Evolutionary conservation across 2,113 vertebrate species (phyloP).

Genomic region (Polyodon spathula): DNA sequence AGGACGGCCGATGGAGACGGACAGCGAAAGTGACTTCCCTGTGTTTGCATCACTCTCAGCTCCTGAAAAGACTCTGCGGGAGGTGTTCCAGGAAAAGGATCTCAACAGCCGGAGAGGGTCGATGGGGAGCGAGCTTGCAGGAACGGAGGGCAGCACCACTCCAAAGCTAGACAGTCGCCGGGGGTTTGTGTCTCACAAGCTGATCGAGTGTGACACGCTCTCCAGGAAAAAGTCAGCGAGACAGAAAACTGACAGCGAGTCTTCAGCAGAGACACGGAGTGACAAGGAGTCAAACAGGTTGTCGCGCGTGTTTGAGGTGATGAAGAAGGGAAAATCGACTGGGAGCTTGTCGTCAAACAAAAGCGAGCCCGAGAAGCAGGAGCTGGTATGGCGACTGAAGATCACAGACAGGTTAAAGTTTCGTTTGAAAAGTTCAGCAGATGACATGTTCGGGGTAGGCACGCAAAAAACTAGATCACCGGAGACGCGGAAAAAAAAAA

Average conservation of each 20-base stretch:
- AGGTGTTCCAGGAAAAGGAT: conserved; percentile 23
- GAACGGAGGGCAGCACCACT: conserved; percentile 52
- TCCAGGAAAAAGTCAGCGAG: conserved; percentile 71
- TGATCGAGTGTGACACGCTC: conserved; percentile 79
- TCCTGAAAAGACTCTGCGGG: conserved; percentile 37
- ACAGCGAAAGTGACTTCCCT: conserved; percentile 85
- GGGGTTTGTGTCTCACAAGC: conserved; percentile 74
- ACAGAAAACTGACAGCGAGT: conserved; percentile 76
- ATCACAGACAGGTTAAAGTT: conserved; percentile 82
- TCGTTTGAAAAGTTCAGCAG: conserved; percentile 69
- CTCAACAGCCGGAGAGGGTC: conserved; percentile 48
- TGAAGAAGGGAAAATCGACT: conserved; percentile 78
- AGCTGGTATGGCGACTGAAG: conserved; percentile 76
- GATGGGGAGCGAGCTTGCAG: conserved; percentile 45
- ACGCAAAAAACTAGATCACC: conserved; percentile 49
- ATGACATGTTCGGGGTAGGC: conserved; percentile 85
- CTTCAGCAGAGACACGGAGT: conserved; percentile 54
- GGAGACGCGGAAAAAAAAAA: conserved; percentile 61
- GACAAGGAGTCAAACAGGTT: conserved; percentile 59
- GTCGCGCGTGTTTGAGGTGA: conserved; percentile 71
- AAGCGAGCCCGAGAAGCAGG: conserved; percentile 67
- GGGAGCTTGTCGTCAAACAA: conserved; percentile 65
- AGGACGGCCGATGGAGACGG: conserved; percentile 79
- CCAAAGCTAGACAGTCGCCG: conserved; percentile 63
- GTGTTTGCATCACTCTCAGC: conserved; percentile 53